Conservation (phyloP, 53 echinoderm and acorn worm genomes). For the Holothuria leucospilota region DNA sequence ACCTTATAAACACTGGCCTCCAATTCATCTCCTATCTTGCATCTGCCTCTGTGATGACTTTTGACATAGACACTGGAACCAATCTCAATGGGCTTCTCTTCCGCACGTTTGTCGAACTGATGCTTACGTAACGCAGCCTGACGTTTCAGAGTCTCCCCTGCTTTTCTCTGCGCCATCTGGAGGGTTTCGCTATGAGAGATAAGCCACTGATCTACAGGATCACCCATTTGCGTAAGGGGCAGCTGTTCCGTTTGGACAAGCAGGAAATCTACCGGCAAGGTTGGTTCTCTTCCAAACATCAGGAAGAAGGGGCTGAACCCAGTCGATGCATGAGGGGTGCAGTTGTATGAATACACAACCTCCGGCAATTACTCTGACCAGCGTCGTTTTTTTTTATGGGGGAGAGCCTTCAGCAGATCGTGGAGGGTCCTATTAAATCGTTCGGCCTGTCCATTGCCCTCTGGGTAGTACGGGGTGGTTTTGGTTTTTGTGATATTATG, state of each 20-base stretch:
- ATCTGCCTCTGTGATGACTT: background rate
- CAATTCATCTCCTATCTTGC: conserved; percentile 21
- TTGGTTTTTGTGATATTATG: too few species aligned
- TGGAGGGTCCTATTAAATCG: too few species aligned
- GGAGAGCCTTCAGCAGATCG: too few species aligned
- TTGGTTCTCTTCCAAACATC: conserved; percentile 59
- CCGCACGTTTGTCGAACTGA: conserved; percentile 47
- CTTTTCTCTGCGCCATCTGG: conserved; percentile 41
- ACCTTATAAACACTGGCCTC: background rate
- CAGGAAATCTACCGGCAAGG: conserved; percentile 55
- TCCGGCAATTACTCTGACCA: conserved; percentile 7
- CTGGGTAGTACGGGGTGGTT: too few species aligned
- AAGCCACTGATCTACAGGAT: conserved; percentile 35
- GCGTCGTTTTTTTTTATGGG: too few species aligned
- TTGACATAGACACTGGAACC: conserved; percentile 6
- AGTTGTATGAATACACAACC: conserved; percentile 56
- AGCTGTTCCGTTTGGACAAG: background rate
- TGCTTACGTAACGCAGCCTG: conserved; percentile 24
- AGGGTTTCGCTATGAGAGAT: conserved; percentile 12
- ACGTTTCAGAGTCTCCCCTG: conserved; percentile 43
- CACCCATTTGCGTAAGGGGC: background rate
- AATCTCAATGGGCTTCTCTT: conserved; percentile 1
- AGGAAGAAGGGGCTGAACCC: conserved; percentile 47
- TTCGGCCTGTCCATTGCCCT: too few species aligned
- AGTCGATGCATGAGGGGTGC: conserved; percentile 52